A percentile compares a stretch with the other conserved stretches of the same genome.
These are phyloP conservation scores for Conops quadrifasciatus DNA, from an alignment of 2,888 invertebrate species.

Conservation along the genomic window DNA sequence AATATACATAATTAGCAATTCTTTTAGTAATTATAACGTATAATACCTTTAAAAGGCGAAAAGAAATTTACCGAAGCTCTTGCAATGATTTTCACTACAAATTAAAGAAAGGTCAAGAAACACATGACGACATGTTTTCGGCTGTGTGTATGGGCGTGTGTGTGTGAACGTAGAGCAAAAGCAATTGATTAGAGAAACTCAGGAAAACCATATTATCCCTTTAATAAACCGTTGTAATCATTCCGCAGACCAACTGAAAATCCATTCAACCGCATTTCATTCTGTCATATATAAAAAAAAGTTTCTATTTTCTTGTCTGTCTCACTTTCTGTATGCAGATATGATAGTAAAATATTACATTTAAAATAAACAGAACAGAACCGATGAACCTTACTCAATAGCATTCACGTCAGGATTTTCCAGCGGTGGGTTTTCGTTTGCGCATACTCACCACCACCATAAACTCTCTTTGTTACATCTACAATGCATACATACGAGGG, in stretches of 20 bases:
- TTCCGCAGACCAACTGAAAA: background rate
- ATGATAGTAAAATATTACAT: background rate
- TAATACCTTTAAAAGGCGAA: too few relatives aligned
- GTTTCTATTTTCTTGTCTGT: background rate
- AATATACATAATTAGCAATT: too few relatives aligned
- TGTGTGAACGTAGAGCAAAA: too few relatives aligned
- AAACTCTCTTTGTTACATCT: too few relatives aligned
- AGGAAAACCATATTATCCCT: too few relatives aligned
- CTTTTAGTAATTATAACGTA: too few relatives aligned
- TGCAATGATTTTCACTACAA: background rate
- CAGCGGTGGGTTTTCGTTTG: background rate
- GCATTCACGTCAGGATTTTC: background rate
- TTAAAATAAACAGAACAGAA: background rate
- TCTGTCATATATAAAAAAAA: background rate
- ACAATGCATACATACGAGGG: background rate
- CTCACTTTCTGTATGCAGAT: background rate
- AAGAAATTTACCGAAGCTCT: too few relatives aligned
- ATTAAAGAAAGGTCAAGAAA: slow-evolving; percentile 11
- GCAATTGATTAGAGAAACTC: background rate
- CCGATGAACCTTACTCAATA: background rate
- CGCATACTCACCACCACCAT: background rate
- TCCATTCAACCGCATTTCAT: background rate
- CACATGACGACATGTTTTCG: background rate
- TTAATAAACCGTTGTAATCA: background rate
- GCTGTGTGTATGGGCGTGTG: background rate